Evolutionary conservation across 2,113 vertebrate species (phyloP), one percentile per base, ranked within the genome.

Genomic region (Vidua macroura): DNA sequence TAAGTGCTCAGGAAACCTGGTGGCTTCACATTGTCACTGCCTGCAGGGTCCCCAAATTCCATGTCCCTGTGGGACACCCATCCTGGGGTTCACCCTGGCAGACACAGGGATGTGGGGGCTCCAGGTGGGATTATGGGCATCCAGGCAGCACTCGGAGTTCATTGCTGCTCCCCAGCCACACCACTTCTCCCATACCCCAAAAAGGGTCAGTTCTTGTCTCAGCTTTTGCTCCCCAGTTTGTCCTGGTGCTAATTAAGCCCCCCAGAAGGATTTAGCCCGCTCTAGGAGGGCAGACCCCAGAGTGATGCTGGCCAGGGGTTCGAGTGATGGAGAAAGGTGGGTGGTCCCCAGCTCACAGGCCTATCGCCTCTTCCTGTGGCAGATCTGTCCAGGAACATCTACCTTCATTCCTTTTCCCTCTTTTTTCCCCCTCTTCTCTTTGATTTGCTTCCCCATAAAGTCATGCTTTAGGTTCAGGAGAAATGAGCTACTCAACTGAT

Each of bases 291-390:
- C 20, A 79, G 31, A 15, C 37, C n/a, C 20, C 24, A 24, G 37
- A 68, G 46, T 2, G 49, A 43, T 17, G 23, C 15, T 22, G 79
- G 52, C 17, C 30, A 31, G 17, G 17, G 15, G 15, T 67, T 24
- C 0, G 2, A 52, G n/a, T 30, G 62, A 62, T 16, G 18, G 48
- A 22, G 62, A 48, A 68, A 66, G 25, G 6, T 8, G 41, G 14
- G 30, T 23, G 41, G 11, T 23, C 14, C 17, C 25, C 48, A 43
- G 14, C 21, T 83, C n/a, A 23, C 10, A 48, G 48, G 7, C 30
- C 48, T 2, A 0, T 22, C 13, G 3, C 37, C 21, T 83, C 72
- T 30, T 79, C 41, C 83, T 4, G 0, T 4, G 2, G 24, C 27
- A 21, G 16, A 31, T n/a, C 1, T 6, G 6, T 30, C 56, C 37